Percentiles rank a stretch among this genome's conserved stretches.
Evolutionary conservation across 2,113 vertebrate genomes (phyloP).

Genomic region (Nipponia nippon): DNA sequence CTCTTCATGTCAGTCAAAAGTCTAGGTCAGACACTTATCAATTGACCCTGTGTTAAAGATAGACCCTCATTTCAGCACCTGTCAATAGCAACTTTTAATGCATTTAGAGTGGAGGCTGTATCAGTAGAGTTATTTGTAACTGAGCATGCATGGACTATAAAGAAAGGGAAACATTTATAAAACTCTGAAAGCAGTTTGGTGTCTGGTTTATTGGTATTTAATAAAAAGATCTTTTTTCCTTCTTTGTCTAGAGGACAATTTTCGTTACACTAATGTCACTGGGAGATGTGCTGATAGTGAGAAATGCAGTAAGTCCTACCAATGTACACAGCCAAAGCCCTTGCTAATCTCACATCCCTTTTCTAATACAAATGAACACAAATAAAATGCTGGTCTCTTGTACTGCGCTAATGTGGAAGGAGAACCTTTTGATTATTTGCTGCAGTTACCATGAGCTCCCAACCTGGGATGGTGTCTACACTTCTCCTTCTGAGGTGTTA

Average conservation of each 20-base stretch:
- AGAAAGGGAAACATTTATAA: not conserved
- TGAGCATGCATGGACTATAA: constrained; percentile 21
- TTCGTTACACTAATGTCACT: not conserved
- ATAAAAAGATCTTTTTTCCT: not conserved
- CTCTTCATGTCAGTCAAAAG: constrained; percentile 74
- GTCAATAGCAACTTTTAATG: constrained; percentile 75
- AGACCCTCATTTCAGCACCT: constrained; percentile 73
- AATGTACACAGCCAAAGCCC: constrained; percentile 2
- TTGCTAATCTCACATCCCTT: constrained; percentile 23
- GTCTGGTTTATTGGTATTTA: not conserved
- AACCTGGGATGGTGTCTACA: constrained; percentile 36
- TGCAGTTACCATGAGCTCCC: constrained; percentile 51
- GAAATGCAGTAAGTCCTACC: not conserved
- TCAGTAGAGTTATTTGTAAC: constrained; percentile 33
- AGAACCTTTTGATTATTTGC: constrained; percentile 63
- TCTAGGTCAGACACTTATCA: constrained; percentile 78
- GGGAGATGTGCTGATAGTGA: not conserved
- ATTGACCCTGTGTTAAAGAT: constrained; percentile 77
- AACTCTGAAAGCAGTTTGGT: not conserved
- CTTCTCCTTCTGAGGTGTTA: constrained; percentile 72
- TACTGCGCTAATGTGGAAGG: constrained; percentile 52
- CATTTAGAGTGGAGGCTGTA: constrained; percentile 45
- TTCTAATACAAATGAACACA: constrained; percentile 38
- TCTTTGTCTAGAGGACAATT: not conserved
- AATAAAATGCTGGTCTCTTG: constrained; percentile 52